A percentile compares a stretch with the other conserved stretches of the same genome.
These are phyloP conservation scores for Physocephala rufipes DNA, from an alignment of 2,888 invertebrate genomes.

Conservation along the genomic window DNA sequence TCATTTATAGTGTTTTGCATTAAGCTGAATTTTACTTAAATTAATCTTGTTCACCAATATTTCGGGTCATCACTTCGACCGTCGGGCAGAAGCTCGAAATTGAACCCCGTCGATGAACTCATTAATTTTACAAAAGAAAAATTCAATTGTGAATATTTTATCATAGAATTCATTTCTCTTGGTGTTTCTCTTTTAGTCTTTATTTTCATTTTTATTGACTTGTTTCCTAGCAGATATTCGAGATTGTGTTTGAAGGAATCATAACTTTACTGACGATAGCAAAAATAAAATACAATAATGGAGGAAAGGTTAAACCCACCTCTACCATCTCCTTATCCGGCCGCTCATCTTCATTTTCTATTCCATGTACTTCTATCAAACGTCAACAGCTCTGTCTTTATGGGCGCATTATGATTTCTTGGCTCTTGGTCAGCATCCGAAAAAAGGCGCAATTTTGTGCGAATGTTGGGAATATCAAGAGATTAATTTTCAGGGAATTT, in stretches of 20 bases:
- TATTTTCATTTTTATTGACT: not conserved
- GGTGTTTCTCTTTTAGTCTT: not conserved
- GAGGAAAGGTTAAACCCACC: not conserved
- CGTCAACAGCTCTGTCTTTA: conserved; percentile 8
- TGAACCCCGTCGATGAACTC: conserved; percentile 33
- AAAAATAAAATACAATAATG: conserved; percentile 15
- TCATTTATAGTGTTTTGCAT: conserved; percentile 34
- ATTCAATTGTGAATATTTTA: conserved; percentile 27
- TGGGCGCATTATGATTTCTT: conserved; percentile 34
- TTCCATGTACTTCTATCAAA: not conserved
- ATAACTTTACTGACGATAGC: not conserved
- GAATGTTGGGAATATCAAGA: conserved; percentile 36
- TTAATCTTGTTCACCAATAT: conserved; percentile 29
- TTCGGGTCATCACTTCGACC: not conserved
- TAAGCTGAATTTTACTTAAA: no score
- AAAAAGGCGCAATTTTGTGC: conserved; percentile 21
- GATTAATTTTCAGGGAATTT: conserved; percentile 31
- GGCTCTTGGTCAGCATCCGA: conserved; percentile 23
- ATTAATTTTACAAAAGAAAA: conserved; percentile 36
- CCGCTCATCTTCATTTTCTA: no score
- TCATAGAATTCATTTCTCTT: conserved; percentile 13
- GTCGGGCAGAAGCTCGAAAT: not conserved
- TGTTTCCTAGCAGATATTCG: not conserved
- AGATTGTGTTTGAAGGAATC: not conserved
- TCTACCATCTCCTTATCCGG: no score